Evolutionary conservation across 2,113 vertebrate genomes (phyloP), one percentile per base, ranked within the genome.

Genomic region (Sphaerodactylus townsendi): DNA sequence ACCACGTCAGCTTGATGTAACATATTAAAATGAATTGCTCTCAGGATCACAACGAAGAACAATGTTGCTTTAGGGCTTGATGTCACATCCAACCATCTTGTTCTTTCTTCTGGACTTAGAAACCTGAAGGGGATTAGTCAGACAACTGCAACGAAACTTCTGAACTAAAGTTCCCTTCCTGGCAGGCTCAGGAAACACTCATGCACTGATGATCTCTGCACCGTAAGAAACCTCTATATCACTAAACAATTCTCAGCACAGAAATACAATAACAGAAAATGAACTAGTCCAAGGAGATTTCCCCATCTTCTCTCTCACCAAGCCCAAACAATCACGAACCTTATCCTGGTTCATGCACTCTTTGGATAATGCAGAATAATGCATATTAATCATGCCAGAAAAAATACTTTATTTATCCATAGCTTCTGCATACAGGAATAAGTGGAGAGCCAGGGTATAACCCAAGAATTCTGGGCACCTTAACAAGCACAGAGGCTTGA

Each of bases 331-430:
- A 4, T 1, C 19, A 8, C 0, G 1, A 10, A 76, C 3, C 44
- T 25, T 44, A 46, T 79, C 25, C n/a, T n/a, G 48, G 65, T 70
- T 72, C 1, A 0, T 2, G 33, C n/a, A 21, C 13, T 66, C 86
- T 70, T 77, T 83, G 84, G 91, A 88, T 2, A 8, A 79, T 88
- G 87, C 87, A 91, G 89, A 39, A 87, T 73, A 78, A 78, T 79
- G 50, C 9, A 17, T 0, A 56, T 86, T 79, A 90, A 90, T 28
- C 84, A 86, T 81, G 53, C 33, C 87, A 64, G 80, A 70, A 53
- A 48, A 84, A 50, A 66, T 1, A 21, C 75, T 77, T 17, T 2
- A 59, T 76, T 56, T 56, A 62, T 75, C 74, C 9, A 50, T 2
- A 33, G n/a, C 85, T 76, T 62, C 30, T 0, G 37, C 53, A 39